These are phyloP conservation scores for Pyrrhia umbra DNA, from an alignment of 2,888 invertebrate species.

Conservation along the genomic window DNA sequence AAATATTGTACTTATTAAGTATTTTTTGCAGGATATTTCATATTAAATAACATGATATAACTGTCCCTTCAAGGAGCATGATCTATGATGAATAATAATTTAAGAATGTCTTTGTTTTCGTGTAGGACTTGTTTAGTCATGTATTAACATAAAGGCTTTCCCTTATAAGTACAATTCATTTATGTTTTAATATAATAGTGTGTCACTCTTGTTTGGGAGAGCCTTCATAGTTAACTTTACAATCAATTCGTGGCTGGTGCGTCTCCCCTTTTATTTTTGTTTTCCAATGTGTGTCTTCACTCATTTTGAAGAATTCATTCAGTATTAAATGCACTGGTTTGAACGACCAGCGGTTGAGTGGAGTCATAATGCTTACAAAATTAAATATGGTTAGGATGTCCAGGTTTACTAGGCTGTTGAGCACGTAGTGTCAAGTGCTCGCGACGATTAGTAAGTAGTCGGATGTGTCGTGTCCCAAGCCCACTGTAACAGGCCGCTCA, in stretches of 20 bases:
- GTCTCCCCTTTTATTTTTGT: constrained; percentile 69
- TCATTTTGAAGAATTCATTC: constrained; percentile 70
- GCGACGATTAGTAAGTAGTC: constrained; percentile 1
- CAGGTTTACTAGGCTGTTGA: not conserved
- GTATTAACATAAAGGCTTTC: constrained; percentile 39
- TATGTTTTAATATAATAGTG: not conserved
- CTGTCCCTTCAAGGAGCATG: constrained; percentile 52
- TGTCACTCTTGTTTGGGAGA: constrained; percentile 3
- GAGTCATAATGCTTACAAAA: not conserved
- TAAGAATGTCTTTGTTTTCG: constrained; percentile 61
- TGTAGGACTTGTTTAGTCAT: constrained; percentile 67
- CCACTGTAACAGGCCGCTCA: constrained; percentile 43
- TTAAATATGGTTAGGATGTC: not conserved
- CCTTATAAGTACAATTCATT: constrained; percentile 1
- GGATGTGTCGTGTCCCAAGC: constrained; percentile 18
- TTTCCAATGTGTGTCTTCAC: constrained; percentile 80
- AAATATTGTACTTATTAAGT: constrained; percentile 29
- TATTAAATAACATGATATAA: constrained; percentile 15
- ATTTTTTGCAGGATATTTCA: constrained; percentile 41
- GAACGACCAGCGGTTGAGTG: constrained; percentile 30
- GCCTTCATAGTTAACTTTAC: constrained; percentile 51
- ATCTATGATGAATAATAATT: constrained; percentile 46
- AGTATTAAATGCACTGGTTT: constrained; percentile 11
- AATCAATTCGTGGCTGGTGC: constrained; percentile 71
- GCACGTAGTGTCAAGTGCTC: not conserved